Conservation (phyloP, 2,888 invertebrate genomes). For the Atethmia centrago region DNA sequence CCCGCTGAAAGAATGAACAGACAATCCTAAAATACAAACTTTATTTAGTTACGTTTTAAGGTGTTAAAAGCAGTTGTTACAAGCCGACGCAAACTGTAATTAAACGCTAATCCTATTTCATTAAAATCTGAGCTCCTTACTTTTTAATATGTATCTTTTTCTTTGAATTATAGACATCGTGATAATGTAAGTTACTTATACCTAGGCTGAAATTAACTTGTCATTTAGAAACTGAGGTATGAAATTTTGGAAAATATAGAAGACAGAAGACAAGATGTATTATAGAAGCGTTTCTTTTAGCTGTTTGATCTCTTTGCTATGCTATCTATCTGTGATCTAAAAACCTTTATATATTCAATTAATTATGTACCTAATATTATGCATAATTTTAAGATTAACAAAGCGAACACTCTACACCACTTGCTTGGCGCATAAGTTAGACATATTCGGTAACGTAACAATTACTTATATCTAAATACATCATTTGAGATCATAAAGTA, state of each 20-base stretch:
- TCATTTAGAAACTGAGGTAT: no score
- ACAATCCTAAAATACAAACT: constrained; percentile 3
- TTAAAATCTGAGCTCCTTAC: constrained; percentile 23
- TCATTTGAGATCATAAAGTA: not conserved
- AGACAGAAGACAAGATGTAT: not conserved
- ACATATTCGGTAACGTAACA: no score
- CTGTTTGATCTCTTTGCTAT: not conserved
- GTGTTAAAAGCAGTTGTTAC: constrained; percentile 1
- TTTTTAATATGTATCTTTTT: not conserved
- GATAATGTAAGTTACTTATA: not conserved
- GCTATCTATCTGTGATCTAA: not conserved
- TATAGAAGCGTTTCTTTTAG: not conserved
- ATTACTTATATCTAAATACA: no score
- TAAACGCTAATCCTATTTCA: constrained; percentile 31
- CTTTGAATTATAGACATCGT: not conserved
- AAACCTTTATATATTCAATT: no score
- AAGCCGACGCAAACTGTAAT: constrained; percentile 10
- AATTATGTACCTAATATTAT: not conserved
- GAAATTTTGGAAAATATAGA: not conserved
- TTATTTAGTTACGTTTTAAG: not conserved
- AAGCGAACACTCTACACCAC: no score
- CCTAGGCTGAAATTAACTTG: no score
- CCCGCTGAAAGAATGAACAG: not conserved
- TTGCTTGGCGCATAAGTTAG: no score
- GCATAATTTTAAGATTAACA: no score